Evolutionary conservation across 2,113 vertebrate species (phyloP).

Genomic region (Callithrix jacchus): DNA sequence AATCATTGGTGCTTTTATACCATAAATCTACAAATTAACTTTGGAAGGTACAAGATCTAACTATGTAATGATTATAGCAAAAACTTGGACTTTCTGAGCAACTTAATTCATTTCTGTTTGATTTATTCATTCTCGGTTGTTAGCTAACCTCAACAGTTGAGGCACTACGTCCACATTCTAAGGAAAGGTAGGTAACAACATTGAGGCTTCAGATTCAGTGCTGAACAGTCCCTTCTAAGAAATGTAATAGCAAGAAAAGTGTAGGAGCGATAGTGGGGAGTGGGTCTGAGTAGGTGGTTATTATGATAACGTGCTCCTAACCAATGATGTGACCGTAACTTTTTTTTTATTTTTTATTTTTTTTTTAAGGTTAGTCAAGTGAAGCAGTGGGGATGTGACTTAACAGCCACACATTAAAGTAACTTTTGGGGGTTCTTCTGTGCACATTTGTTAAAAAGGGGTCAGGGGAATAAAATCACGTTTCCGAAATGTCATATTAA

Average conservation of each 20-base stretch:
- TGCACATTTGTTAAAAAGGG: background rate
- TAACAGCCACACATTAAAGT: background rate
- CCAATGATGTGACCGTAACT: background rate
- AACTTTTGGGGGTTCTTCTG: background rate
- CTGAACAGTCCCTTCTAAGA: background rate
- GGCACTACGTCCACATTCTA: background rate
- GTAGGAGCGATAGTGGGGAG: accelerated
- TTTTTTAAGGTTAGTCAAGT: no score
- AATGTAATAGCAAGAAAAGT: background rate
- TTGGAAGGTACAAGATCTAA: background rate
- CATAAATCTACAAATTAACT: background rate
- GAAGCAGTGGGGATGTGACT: no score
- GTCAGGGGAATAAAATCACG: background rate
- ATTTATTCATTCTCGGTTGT: background rate
- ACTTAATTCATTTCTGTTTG: background rate
- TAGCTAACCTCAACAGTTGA: background rate
- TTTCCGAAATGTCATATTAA: background rate
- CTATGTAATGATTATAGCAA: background rate
- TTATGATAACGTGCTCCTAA: background rate
- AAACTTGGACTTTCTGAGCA: background rate
- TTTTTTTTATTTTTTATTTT: no score
- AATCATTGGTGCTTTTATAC: background rate
- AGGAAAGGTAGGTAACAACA: background rate
- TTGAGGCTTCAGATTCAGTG: background rate
- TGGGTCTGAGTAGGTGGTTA: background rate